Conservation (phyloP, 2,113 vertebrate species). For the Thamnophis sirtalis region DNA sequence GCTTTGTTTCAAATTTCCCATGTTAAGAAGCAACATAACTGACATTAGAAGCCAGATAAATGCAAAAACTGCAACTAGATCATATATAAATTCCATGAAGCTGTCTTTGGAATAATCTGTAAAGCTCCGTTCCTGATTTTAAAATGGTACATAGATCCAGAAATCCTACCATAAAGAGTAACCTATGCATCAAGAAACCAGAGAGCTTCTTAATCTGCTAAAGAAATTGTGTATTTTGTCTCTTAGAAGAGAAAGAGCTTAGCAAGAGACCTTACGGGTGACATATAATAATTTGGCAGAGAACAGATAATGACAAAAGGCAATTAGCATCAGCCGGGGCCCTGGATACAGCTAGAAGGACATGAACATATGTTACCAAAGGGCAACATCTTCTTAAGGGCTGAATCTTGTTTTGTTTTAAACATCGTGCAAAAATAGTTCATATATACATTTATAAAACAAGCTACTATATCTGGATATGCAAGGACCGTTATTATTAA, state of each 20-base stretch:
- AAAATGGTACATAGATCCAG: background rate
- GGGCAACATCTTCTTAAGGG: background rate
- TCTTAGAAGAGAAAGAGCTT: background rate
- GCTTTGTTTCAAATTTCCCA: background rate
- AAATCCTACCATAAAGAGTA: background rate
- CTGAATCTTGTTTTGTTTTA: background rate
- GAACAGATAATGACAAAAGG: background rate
- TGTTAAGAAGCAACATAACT: background rate
- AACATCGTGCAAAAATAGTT: background rate
- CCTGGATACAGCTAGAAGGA: background rate
- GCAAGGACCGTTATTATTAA: background rate
- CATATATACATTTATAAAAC: background rate
- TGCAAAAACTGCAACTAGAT: background rate
- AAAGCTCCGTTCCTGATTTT: background rate
- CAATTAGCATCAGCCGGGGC: background rate
- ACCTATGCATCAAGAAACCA: background rate
- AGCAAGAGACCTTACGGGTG: background rate
- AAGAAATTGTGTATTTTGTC: constrained; percentile 6
- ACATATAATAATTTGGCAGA: background rate
- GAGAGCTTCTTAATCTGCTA: background rate
- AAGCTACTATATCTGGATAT: background rate
- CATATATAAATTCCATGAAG: background rate
- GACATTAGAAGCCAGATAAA: background rate
- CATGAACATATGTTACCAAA: background rate
- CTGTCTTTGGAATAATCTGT: background rate